Evolutionary conservation across 2,888 invertebrate genomes (phyloP), one percentile per base, ranked within the genome.

Genomic region (Syritta pipiens): DNA sequence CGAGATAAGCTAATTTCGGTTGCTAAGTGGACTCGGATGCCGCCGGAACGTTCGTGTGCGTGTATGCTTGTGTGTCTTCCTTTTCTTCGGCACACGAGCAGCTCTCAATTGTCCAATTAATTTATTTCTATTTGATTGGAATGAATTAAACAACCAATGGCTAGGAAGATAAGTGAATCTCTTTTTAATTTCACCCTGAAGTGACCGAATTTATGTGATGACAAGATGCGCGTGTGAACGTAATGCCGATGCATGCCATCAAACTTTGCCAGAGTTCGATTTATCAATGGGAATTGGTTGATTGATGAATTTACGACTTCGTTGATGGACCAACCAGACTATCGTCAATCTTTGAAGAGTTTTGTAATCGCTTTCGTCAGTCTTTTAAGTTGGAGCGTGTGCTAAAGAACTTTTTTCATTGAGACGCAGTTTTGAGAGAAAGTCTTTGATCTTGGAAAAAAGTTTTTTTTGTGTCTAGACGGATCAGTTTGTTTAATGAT

Each of bases 1-100:
- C 32, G 55, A 79, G 79, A 79, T 79, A 79, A 79, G 74, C 79
- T 79, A 79, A 79, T 79, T 79, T 74, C 57, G 67, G 74, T 62
- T 68, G 74, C 62, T 79, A 74, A 79, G 79, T 79, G 79, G 77
- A 32, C 35, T 55, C 19, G 30, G 53, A 44, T 40, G 32, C 17
- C 9, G 26, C 5, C 3, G 10, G 57, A 9, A 22, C 28, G 28
- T 9, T 10, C 2, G 51, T 14, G n/a, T 10, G n/a, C 12, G n/a
- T n/a, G 10, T 17, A 22, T 6, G 20, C 17, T 22, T 9, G 26
- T 37, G 35, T 28, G 26, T 57, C 20, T 32, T 12, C 30, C 37
- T 40, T 6, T 20, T 4, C 3, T 7, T 14, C 17, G 37, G 37
- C 7, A 26, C 14, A 6, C 10, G 35, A 7, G 12, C 22, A 42